phyloP scores from a whole-genome alignment of 2,888 invertebrate genomes.

The Lithophane socia region DNA sequence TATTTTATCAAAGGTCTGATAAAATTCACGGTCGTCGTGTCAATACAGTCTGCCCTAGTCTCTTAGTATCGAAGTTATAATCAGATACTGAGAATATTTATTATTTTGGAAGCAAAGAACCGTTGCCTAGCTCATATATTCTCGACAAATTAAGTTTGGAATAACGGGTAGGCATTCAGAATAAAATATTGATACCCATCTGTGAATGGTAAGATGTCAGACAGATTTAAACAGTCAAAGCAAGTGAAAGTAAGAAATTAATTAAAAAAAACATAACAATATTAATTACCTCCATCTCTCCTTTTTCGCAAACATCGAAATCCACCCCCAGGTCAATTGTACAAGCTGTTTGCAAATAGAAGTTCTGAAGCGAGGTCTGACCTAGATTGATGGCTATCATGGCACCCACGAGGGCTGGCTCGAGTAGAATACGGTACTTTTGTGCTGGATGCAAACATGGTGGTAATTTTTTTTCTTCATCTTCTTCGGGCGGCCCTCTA shows the following conservation, averaged over 20 bases:
- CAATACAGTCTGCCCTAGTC: slow-evolving; percentile 7
- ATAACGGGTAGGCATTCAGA: not conserved
- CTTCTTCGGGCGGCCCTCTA: slow-evolving; percentile 55
- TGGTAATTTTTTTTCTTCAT: slow-evolving; percentile 64
- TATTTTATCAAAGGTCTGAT: slow-evolving; percentile 53
- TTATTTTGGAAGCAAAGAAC: slow-evolving; percentile 2
- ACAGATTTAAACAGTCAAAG: not conserved
- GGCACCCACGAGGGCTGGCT: slow-evolving; percentile 93
- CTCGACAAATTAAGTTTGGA: not conserved
- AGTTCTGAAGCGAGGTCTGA: slow-evolving; percentile 93
- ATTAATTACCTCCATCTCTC: slow-evolving; percentile 67
- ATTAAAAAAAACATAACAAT: not conserved
- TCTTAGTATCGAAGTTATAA: slow-evolving; percentile 16
- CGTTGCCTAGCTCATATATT: not conserved
- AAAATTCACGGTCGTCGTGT: slow-evolving; percentile 56
- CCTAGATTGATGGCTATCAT: slow-evolving; percentile 91
- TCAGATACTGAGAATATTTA: slow-evolving; percentile 12
- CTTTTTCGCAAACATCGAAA: slow-evolving; percentile 91
- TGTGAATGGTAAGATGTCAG: slow-evolving; percentile 3
- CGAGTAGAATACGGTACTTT: slow-evolving; percentile 90
- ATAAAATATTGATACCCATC: not conserved
- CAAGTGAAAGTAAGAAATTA: not conserved
- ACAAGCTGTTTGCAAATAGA: slow-evolving; percentile 94
- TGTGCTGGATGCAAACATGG: slow-evolving; percentile 60
- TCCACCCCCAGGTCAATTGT: slow-evolving; percentile 92